These are phyloP conservation scores for Trypoxylus dichotomus DNA, from an alignment of 1,140 invertebrate species.

Conservation along the genomic window DNA sequence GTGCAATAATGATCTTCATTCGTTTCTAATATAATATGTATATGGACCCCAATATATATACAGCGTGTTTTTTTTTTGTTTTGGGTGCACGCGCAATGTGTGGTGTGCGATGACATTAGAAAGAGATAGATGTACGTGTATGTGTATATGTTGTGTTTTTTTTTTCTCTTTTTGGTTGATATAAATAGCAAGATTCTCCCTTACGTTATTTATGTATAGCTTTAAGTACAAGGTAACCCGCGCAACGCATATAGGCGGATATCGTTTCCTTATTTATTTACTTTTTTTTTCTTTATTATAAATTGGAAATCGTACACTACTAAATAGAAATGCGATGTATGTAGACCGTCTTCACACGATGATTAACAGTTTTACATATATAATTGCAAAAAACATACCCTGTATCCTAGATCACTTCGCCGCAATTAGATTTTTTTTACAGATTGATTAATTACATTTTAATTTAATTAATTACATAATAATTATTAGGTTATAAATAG, in stretches of 20 bases:
- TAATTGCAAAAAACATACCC: slow-evolving; percentile 72
- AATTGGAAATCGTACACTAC: slow-evolving; percentile 37
- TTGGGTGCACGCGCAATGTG: slow-evolving; percentile 33
- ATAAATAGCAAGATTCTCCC: slow-evolving; percentile 17
- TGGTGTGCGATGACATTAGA: slow-evolving; percentile 23
- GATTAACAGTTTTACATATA: slow-evolving; percentile 67
- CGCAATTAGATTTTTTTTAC: slow-evolving; percentile 52
- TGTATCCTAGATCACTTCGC: slow-evolving; percentile 71
- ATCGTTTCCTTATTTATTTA: slow-evolving; percentile 13
- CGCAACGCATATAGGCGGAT: slow-evolving; percentile 14
- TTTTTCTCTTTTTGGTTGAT: slow-evolving; percentile 12
- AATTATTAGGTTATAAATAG: not conserved
- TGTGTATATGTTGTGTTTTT: not conserved
- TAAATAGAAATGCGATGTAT: slow-evolving; percentile 43
- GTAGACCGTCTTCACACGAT: slow-evolving; percentile 49
- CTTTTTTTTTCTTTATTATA: slow-evolving; percentile 33
- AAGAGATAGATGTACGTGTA: not conserved
- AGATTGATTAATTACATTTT: slow-evolving; percentile 23
- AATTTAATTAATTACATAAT: slow-evolving; percentile 3
- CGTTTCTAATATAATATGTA: not conserved
- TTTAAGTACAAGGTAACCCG: slow-evolving; percentile 11
- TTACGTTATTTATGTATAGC: not conserved
- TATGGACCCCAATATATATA: slow-evolving; percentile 48
- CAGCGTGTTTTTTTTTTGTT: slow-evolving; percentile 39
- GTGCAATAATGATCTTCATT: slow-evolving; percentile 1